Conservation (phyloP, 1,140 invertebrate genomes). For the Frieseomelitta varia region DNA sequence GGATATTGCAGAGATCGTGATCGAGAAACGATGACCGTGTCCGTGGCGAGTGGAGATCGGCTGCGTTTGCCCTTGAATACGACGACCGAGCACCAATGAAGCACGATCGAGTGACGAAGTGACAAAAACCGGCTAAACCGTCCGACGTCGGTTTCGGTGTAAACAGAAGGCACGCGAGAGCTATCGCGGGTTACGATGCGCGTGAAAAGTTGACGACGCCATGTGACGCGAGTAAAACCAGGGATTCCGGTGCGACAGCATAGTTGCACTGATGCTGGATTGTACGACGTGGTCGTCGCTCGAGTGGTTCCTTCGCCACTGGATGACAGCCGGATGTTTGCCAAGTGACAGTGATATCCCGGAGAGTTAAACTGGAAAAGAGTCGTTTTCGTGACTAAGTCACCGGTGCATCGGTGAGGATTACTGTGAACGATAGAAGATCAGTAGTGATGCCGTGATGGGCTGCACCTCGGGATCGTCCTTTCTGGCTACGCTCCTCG, state of each 20-base stretch:
- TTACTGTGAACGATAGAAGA: constrained; percentile 66
- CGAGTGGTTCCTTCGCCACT: constrained; percentile 49
- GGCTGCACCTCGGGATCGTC: constrained; percentile 78
- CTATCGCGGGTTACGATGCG: constrained; percentile 35
- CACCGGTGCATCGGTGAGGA: constrained; percentile 52
- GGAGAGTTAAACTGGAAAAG: constrained; percentile 53
- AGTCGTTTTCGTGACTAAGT: constrained; percentile 36
- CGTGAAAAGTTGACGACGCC: constrained; percentile 44
- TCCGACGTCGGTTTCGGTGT: neutral
- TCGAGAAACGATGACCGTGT: constrained; percentile 6
- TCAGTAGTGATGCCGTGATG: constrained; percentile 81
- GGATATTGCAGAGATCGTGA: constrained; percentile 23
- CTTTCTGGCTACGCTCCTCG: constrained; percentile 76
- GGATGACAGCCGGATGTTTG: constrained; percentile 57
- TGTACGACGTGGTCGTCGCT: constrained; percentile 30
- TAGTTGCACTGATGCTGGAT: constrained; percentile 51
- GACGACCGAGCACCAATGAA: neutral
- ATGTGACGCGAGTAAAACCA: constrained; percentile 39
- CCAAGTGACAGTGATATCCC: constrained; percentile 54
- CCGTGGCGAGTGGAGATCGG: neutral
- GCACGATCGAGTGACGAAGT: neutral
- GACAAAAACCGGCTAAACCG: constrained; percentile 15
- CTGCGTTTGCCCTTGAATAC: neutral
- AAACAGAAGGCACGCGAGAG: constrained; percentile 1
- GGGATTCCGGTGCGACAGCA: constrained; percentile 23